Conservation (phyloP, 2,888 invertebrate species). For the Erpobdella octoculata region DNA sequence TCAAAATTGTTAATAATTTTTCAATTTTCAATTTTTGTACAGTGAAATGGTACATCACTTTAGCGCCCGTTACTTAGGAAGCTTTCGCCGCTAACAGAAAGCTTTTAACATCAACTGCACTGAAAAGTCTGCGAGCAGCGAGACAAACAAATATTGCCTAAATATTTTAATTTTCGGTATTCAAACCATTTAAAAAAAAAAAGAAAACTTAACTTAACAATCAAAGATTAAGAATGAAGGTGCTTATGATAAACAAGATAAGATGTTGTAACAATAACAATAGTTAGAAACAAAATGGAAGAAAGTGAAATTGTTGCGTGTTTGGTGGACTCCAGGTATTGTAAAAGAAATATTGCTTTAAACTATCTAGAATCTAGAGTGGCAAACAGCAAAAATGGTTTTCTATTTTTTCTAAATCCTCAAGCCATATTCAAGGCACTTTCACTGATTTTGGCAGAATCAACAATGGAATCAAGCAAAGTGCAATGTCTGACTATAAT, state of each 20-base stretch:
- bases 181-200: too few species aligned
- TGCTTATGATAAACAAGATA: too few species aligned
- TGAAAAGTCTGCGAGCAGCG: too few species aligned
- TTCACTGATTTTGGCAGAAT: neutral
- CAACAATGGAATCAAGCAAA: neutral
- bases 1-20: too few species aligned
- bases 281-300: constrained; percentile 8
- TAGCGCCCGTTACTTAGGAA: neutral
- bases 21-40: too few species aligned
- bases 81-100: constrained; percentile 4
- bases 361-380: neutral
- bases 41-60: too few species aligned
- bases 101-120: too few species aligned
- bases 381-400: neutral
- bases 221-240: too few species aligned
- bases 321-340: neutral
- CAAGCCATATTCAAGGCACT: neutral
- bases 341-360: neutral
- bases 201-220: too few species aligned
- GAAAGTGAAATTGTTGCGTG: constrained; percentile 11
- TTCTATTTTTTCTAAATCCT: neutral
- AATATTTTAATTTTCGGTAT: too few species aligned
- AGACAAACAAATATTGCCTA: too few species aligned
- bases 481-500: constrained; percentile 1
- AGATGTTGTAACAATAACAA: too few species aligned